phyloP scores from a whole-genome alignment of 1,140 invertebrate species.

The Belonocnema kinseyi region DNA sequence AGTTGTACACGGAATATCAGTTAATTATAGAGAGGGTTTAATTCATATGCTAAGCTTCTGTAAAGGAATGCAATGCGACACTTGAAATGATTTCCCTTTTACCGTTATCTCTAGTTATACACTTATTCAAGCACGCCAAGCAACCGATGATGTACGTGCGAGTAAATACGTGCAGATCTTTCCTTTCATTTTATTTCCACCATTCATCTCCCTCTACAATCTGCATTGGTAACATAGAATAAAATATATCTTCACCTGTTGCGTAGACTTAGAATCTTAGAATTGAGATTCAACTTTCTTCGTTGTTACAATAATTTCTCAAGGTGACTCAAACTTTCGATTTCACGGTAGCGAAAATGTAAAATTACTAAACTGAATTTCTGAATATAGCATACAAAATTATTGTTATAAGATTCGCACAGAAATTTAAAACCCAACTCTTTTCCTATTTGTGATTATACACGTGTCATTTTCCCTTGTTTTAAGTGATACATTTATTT shows the following conservation, averaged over 20 bases:
- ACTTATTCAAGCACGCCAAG: not conserved
- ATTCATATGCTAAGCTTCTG: not conserved
- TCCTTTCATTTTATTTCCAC: slow-evolving; percentile 29
- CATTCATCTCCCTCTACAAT: slow-evolving; percentile 5
- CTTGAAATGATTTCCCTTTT: not conserved
- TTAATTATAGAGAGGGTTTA: no score
- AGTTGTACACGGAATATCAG: no score
- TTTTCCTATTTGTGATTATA: no score
- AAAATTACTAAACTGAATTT: not conserved
- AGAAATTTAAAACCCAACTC: no score
- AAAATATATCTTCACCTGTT: slow-evolving; percentile 15
- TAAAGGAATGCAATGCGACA: slow-evolving; percentile 24
- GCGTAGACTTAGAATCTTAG: not conserved
- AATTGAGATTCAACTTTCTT: slow-evolving; percentile 13
- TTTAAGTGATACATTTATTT: no score
- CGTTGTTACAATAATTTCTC: slow-evolving; percentile 21
- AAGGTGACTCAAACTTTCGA: slow-evolving; percentile 2
- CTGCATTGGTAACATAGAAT: not conserved
- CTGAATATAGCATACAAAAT: not conserved
- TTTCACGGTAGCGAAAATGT: not conserved
- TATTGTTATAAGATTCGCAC: not conserved
- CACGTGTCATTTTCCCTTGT: no score
- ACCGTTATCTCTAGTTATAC: slow-evolving; percentile 18
- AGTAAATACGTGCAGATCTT: slow-evolving; percentile 48
- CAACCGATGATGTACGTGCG: slow-evolving; percentile 27